These are phyloP conservation scores for Gopherus flavomarginatus DNA, from an alignment of 2,113 vertebrate genomes.

Conservation along the genomic window DNA sequence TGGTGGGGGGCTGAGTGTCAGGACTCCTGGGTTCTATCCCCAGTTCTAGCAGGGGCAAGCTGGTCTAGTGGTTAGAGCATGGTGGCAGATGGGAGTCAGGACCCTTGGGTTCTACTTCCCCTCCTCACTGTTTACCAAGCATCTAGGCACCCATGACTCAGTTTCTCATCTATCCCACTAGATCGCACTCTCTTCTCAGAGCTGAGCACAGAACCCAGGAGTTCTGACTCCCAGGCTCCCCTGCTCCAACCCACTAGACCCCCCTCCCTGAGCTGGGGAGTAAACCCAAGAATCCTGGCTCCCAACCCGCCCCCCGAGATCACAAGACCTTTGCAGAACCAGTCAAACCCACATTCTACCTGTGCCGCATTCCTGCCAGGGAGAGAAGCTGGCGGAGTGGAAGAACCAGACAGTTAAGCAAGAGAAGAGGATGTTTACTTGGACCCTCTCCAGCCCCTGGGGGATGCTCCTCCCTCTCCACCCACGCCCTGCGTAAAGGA, in stretches of 20 bases:
- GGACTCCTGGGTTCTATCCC: no score
- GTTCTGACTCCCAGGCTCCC: background rate
- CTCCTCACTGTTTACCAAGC: no score
- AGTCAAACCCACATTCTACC: background rate
- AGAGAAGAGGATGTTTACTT: constrained; percentile 76
- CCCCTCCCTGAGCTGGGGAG: rapidly evolving
- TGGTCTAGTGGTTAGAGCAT: no score
- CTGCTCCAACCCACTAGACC: background rate
- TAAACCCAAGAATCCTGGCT: background rate
- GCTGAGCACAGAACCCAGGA: background rate
- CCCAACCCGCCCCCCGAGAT: background rate
- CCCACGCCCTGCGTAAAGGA: constrained; percentile 37
- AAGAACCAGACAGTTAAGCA: constrained; percentile 70
- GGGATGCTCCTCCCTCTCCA: background rate
- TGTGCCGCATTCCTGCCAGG: background rate
- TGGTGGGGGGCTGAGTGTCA: no score
- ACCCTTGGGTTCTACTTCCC: background rate
- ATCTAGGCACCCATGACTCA: no score
- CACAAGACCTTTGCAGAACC: background rate
- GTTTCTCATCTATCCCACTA: no score
- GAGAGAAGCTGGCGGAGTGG: constrained; percentile 1
- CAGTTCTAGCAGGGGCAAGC: no score
- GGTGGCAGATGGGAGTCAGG: no score
- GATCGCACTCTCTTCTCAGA: background rate
- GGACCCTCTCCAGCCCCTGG: background rate